Evolutionary conservation across 2,888 invertebrate species (phyloP).

Genomic region (Ellobium chinense): DNA sequence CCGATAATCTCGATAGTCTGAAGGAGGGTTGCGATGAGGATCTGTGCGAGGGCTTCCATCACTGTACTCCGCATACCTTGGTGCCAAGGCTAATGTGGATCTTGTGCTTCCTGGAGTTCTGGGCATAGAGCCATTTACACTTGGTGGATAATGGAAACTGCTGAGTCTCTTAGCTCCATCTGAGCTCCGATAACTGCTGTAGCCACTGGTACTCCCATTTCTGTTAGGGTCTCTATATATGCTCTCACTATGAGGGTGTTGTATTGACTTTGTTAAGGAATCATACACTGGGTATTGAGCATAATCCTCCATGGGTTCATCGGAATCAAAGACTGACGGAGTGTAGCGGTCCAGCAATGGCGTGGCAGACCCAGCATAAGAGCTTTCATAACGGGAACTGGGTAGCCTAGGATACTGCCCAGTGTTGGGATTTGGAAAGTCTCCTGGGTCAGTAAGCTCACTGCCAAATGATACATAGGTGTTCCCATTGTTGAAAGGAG

Average conservation of each 20-base stretch:
- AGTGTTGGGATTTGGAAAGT: slow-evolving; percentile 53
- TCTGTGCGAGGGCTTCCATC: slow-evolving; percentile 13
- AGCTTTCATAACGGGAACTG: slow-evolving; percentile 60
- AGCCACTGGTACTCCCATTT: slow-evolving; percentile 27
- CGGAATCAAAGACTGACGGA: slow-evolving; percentile 54
- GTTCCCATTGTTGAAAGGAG: slow-evolving; percentile 58
- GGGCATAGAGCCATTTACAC: slow-evolving; percentile 35
- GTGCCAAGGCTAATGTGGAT: slow-evolving; percentile 21
- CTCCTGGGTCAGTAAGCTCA: slow-evolving; percentile 67
- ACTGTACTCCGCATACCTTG: slow-evolving; percentile 1
- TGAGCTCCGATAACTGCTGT: neutral
- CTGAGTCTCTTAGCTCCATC: slow-evolving; percentile 36
- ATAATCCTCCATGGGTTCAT: slow-evolving; percentile 51
- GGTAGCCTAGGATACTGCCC: slow-evolving; percentile 54
- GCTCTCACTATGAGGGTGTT: slow-evolving; percentile 30
- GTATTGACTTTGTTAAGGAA: slow-evolving; percentile 34
- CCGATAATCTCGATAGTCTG: slow-evolving; percentile 47
- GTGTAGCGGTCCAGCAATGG: slow-evolving; percentile 67
- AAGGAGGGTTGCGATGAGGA: slow-evolving; percentile 1
- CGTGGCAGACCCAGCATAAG: slow-evolving; percentile 70
- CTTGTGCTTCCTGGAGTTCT: slow-evolving; percentile 44
- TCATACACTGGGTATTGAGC: slow-evolving; percentile 47
- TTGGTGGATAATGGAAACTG: slow-evolving; percentile 46
- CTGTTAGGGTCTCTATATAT: neutral
- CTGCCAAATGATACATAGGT: slow-evolving; percentile 74